Base-by-base conservation (phyloP, 1,140 invertebrate species). In the Mylabris phalerata region DNA sequence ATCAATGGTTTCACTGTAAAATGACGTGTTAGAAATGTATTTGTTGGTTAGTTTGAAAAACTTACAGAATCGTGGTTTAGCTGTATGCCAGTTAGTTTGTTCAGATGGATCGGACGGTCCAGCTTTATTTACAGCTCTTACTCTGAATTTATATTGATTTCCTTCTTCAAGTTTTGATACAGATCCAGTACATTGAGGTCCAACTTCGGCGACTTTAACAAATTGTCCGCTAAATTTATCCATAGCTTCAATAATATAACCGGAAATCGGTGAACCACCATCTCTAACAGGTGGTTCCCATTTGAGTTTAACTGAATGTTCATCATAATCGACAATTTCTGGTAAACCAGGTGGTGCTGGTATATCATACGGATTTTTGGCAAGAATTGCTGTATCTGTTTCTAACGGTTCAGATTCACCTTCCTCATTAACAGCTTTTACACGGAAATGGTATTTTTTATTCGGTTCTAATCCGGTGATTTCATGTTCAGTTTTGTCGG, bases 241-340 rank as follows among this genome's bases (percentile, higher is more conserved):
- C 67, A 86, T 87, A 75, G 86, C 87, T 77, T 95, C 90, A 67
- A 99, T 90, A 47, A 98, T 82, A 71, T 98, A 99, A 65, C 92
- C 89, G 5, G 89, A 94, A 65, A 99, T 95, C 4, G 94, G 93
- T 42, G 95, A 91, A 9, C 97, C 97, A 39, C 96, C 96, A 80
- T 99, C 96, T 67, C 90, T 82, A 57, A 92, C 84, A 11, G 97
- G 97, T 51, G 86, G 87, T 63, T 98, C 95, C 97, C 97, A 99
- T 71, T 95, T 93, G 0, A 99, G 78, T 74, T 94, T 90, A 0
- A 93, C 93, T 64, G 89, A 90, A 70, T 92, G 89, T 71, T 94
- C 90, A 71, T 95, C 90, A 83, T 89, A 98, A 72, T 97, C 94
- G 55, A 88, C 81, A 55, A 98, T 90, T 73, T 96, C 92, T 9